Conservation (phyloP, 2,797 vertebrate species). For the Petrocephalus schoutedeni region DNA sequence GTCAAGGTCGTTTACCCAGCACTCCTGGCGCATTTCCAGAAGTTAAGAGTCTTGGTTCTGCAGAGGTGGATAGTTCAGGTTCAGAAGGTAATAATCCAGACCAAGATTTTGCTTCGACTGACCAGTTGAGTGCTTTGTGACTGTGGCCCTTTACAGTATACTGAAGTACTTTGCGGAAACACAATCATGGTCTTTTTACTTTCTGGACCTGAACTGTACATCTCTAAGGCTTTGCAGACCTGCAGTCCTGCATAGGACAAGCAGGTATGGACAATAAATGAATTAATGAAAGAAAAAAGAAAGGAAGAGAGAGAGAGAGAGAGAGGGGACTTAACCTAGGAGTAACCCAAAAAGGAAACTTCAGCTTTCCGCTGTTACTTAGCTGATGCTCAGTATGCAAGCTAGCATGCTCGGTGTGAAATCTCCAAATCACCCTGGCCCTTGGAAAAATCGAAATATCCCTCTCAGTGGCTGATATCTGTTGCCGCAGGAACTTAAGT, state of each 20-base stretch:
- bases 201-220: background rate
- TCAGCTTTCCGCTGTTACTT: background rate
- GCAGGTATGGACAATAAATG: background rate
- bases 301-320: background rate
- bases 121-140: background rate
- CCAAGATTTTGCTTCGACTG: background rate
- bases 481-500: slow-evolving; percentile 7
- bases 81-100: background rate
- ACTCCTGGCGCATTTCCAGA: background rate
- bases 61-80: background rate
- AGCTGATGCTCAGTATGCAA: background rate
- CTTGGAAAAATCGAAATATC: background rate
- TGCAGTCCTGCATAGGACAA: background rate
- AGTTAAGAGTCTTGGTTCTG: background rate
- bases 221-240: background rate
- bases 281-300: background rate
- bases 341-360: background rate
- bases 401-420: background rate
- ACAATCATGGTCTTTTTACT: background rate
- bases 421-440: slow-evolving; percentile 14
- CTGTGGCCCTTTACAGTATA: background rate
- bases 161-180: background rate
- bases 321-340: background rate
- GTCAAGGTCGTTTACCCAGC: background rate
- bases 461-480: background rate